phyloP scores from a whole-genome alignment of 2,888 invertebrate species.

The Argyresthia goedartella region DNA sequence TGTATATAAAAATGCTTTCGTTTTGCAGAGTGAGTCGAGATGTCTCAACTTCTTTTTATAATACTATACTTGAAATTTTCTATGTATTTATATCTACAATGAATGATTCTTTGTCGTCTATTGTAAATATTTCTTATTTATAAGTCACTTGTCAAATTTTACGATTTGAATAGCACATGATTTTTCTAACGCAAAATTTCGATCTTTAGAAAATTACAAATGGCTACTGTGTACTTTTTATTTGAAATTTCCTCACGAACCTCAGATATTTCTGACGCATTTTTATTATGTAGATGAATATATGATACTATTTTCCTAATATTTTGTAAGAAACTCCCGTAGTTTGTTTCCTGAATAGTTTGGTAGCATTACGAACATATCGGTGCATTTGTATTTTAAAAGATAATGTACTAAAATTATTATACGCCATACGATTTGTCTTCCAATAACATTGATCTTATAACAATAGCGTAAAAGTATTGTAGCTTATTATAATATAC shows the following conservation, averaged over 20 bases:
- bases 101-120: constrained; percentile 23
- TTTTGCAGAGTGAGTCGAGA: constrained; percentile 21
- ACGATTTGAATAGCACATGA: constrained; percentile 23
- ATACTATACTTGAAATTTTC: constrained; percentile 29
- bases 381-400: constrained; percentile 61
- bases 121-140: constrained; percentile 44
- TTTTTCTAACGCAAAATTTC: constrained; percentile 16
- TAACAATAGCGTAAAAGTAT: constrained; percentile 63
- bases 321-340: constrained; percentile 52
- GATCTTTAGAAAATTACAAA: background rate
- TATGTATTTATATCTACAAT: constrained; percentile 32
- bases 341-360: constrained; percentile 55
- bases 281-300: constrained; percentile 38
- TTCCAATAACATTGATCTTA: constrained; percentile 70
- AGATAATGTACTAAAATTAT: constrained; percentile 53
- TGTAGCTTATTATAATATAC: constrained; percentile 65
- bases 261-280: constrained; percentile 42
- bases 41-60: constrained; percentile 15
- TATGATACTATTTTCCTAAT: constrained; percentile 62
- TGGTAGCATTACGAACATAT: constrained; percentile 56
- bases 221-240: background rate
- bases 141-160: constrained; percentile 36
- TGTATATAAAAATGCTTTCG: constrained; percentile 36
- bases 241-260: background rate
- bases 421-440: constrained; percentile 72